phyloP scores from a whole-genome alignment of 2,113 vertebrate genomes.

The Passerina amoena region DNA sequence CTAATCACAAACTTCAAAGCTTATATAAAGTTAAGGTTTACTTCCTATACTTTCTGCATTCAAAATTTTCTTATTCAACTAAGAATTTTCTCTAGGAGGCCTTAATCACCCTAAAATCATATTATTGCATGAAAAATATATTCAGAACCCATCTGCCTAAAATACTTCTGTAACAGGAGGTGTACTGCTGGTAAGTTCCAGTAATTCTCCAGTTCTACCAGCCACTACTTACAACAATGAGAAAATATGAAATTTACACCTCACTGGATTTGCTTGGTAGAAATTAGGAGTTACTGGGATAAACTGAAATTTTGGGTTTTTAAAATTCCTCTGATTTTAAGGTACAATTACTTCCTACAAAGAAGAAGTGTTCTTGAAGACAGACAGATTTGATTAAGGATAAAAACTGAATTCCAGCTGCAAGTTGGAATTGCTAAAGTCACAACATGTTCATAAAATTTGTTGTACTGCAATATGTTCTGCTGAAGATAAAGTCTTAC shows the following conservation, averaged over 20 bases:
- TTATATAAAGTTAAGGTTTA: not conserved
- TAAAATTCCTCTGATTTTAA: not conserved
- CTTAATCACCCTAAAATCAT: not conserved
- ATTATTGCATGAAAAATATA: not conserved
- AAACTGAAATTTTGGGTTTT: not conserved
- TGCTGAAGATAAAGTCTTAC: conserved; percentile 8
- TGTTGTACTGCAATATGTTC: conserved; percentile 3
- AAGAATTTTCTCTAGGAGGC: not conserved
- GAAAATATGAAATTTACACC: conserved; percentile 49
- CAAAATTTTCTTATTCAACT: not conserved
- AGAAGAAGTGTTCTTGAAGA: not conserved
- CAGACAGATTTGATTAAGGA: conserved; percentile 44
- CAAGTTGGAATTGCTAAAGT: conserved; percentile 50
- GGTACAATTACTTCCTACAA: conserved; percentile 10
- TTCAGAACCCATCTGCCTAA: not conserved
- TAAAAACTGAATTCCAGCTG: conserved; percentile 34
- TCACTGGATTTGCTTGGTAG: not conserved
- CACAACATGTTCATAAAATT: conserved; percentile 51
- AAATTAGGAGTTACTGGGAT: not conserved
- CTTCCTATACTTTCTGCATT: not conserved
- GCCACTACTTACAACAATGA: not conserved
- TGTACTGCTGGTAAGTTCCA: not conserved
- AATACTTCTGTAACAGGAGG: not conserved
- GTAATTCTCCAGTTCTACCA: not conserved
- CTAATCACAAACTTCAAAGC: not conserved